Percentiles rank a stretch among this genome's conserved stretches.
phyloP scores from a whole-genome alignment of 2,113 vertebrate genomes.

The Microtus pennsylvanicus region DNA sequence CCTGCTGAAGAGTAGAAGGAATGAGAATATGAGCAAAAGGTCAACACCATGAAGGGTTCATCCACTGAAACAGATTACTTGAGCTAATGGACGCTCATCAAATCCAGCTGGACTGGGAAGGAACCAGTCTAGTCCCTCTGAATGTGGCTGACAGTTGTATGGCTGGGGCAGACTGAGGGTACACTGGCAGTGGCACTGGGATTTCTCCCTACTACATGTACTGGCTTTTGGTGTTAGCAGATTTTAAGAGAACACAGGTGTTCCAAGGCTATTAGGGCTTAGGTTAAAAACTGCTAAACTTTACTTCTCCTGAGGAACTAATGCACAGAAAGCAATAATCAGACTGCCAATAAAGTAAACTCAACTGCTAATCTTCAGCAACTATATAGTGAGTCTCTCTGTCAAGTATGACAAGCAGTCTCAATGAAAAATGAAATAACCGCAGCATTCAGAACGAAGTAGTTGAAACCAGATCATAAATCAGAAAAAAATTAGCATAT shows the following conservation, averaged over 20 bases:
- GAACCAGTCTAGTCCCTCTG: too few species aligned
- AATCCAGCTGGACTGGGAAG: too few species aligned
- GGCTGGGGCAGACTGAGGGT: too few species aligned
- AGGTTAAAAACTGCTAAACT: background rate
- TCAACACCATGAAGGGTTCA: too few species aligned
- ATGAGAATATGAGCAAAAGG: too few species aligned
- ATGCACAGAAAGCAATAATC: background rate
- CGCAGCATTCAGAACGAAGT: rapidly evolving
- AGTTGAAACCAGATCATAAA: background rate
- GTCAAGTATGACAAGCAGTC: background rate
- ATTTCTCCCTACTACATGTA: too few species aligned
- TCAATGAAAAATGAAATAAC: background rate
- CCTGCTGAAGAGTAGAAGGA: too few species aligned
- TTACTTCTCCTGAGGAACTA: background rate
- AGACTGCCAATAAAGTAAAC: background rate
- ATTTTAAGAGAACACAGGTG: background rate
- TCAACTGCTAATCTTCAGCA: background rate
- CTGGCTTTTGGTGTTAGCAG: background rate
- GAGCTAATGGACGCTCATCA: too few species aligned
- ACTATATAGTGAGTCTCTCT: background rate
- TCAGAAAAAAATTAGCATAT: background rate
- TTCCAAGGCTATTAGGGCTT: background rate
- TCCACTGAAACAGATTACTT: too few species aligned
- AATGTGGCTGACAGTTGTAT: too few species aligned
- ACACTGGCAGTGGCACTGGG: too few species aligned